Base-by-base conservation (phyloP, 2,888 invertebrate species). In the Euspilapteryx auroguttella region DNA sequence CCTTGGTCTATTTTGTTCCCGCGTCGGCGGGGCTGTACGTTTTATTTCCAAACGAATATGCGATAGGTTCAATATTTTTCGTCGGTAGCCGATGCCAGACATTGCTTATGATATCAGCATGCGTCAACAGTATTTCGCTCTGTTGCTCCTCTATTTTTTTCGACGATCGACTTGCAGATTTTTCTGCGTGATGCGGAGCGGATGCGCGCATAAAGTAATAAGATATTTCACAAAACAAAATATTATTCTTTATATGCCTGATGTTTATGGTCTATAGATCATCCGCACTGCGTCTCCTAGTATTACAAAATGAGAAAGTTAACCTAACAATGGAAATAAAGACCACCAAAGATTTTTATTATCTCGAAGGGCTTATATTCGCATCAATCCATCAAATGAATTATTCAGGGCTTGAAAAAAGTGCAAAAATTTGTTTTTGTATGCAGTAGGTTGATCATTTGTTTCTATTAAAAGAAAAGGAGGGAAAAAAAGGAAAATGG, bases 381-480 rank as follows among this genome's bases (percentile, higher is more conserved):
- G n/a, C n/a, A n/a, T n/a, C n/a, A n/a, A n/a, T n/a, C n/a, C n/a
- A n/a, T n/a, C n/a, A n/a, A n/a, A n/a, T n/a, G n/a, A n/a, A n/a
- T n/a, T n/a, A n/a, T 20, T 20, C 21, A 20, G 9, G 6, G 20
- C 6, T 20, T 6, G 6, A 6, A 6, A 9, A 20, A 7, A 20
- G 6, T 20, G 20, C 6, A 20, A 20, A 20, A 20, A 20, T 6
- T 6, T 7, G 20, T 20, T 6, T 9, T 20, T 20, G 6, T 8
- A 7, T 17, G 6, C 26, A 26, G n/a, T n/a, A n/a, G n/a, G 15
- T 26, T 15, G 12, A 26, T 26, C 26, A 26, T 26, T 26, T 26
- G 26, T 26, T 26, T 26, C 26, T 26, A 26, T 26, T 17, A 14
- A 12, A 21, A 13, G 15, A 28, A 23, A 28, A 8, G 10, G 15